A percentile compares a stretch with the other conserved stretches of the same genome.
Evolutionary conservation across 2,113 vertebrate genomes (phyloP).

Genomic region (Eptesicus fuscus): DNA sequence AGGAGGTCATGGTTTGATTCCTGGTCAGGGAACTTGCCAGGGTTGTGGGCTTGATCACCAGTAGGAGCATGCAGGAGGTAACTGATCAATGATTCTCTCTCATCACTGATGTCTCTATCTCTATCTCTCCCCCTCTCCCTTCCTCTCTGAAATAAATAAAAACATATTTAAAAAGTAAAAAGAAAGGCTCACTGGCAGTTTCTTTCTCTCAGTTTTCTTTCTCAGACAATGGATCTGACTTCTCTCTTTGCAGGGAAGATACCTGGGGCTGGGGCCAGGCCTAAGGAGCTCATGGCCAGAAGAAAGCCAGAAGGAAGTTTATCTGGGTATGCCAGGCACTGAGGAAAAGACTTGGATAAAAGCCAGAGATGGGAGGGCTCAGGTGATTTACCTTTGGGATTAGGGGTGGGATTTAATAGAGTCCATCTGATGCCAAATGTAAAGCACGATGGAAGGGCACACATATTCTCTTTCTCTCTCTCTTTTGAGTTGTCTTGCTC

Average conservation of each 20-base stretch:
- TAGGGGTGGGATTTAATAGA: constrained; percentile 77
- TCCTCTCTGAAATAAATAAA: no score
- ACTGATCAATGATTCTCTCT: no score
- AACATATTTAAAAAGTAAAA: no score
- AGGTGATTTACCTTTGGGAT: constrained; percentile 80
- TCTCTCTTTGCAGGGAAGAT: constrained; percentile 82
- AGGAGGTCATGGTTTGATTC: no score
- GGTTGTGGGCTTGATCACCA: no score
- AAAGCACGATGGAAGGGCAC: constrained; percentile 82
- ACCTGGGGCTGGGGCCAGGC: constrained; percentile 80
- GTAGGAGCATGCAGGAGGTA: no score
- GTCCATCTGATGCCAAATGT: constrained; percentile 78
- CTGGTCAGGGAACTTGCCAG: no score
- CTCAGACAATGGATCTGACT: constrained; percentile 71
- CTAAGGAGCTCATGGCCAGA: constrained; percentile 65
- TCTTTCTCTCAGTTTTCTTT: constrained; percentile 71
- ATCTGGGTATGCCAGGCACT: constrained; percentile 81
- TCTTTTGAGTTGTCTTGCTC: constrained; percentile 77
- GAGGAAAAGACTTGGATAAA: constrained; percentile 75
- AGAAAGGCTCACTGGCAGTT: background rate
- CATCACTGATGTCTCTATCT: no score
- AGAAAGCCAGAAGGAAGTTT: constrained; percentile 79
- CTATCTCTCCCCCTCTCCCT: no score
- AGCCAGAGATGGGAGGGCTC: constrained; percentile 83
- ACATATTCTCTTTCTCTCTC: background rate